Evolutionary conservation across 2,797 vertebrate species (phyloP).

Genomic region (Hypotaenidia philippensis): DNA sequence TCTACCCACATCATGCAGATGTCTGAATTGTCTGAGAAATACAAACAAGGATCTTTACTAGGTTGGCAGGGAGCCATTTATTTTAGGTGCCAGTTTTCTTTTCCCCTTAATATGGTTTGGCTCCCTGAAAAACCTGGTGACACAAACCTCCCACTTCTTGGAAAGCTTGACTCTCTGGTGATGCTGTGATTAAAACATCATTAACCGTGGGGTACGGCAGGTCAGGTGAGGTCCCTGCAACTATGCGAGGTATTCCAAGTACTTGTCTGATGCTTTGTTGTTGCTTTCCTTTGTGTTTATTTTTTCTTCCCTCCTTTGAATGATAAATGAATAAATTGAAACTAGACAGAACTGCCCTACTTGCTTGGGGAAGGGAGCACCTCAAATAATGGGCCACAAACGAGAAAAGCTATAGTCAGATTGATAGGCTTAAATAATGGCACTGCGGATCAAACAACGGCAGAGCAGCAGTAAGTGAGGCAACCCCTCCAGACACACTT

Average conservation of each 20-base stretch:
- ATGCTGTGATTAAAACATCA: constrained; percentile 4
- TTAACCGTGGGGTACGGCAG: constrained; percentile 16
- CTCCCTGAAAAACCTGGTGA: constrained; percentile 16
- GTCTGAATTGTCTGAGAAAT: constrained; percentile 71
- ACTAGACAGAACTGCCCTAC: neutral
- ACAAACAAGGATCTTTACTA: constrained; percentile 66
- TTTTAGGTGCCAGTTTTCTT: constrained; percentile 69
- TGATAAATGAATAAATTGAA: constrained; percentile 2
- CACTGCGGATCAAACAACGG: neutral
- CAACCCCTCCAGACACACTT: neutral
- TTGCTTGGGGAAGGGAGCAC: neutral
- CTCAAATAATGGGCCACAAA: neutral
- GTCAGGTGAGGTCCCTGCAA: constrained; percentile 60
- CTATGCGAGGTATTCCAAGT: constrained; percentile 21
- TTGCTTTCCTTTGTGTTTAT: constrained; percentile 25
- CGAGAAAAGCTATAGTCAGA: neutral
- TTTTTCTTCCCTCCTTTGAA: constrained; percentile 48
- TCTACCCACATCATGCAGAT: constrained; percentile 61
- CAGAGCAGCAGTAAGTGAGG: neutral
- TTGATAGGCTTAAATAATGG: neutral
- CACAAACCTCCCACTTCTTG: constrained; percentile 45
- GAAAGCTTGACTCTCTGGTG: constrained; percentile 15
- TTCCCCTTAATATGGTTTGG: neutral
- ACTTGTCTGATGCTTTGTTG: neutral
- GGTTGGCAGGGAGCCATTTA: constrained; percentile 28